Conservation (phyloP, 2,888 invertebrate species). For the Linyphia triangularis region DNA sequence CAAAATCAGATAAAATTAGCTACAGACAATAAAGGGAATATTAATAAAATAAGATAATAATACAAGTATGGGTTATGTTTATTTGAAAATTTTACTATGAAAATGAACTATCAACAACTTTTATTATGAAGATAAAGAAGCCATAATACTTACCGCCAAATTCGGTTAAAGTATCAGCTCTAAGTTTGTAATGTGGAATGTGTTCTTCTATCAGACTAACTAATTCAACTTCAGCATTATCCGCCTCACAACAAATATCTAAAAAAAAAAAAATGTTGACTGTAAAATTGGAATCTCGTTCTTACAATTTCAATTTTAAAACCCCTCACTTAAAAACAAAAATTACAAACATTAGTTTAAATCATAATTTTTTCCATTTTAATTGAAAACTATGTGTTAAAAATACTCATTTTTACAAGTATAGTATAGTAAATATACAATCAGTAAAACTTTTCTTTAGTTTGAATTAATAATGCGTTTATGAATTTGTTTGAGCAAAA, state of each 20-base stretch:
- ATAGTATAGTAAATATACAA: too few relatives aligned
- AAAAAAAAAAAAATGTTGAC: slow-evolving; percentile 80
- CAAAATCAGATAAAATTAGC: too few relatives aligned
- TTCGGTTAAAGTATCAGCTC: slow-evolving; percentile 95
- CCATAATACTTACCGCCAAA: slow-evolving; percentile 91
- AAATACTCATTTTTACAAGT: too few relatives aligned
- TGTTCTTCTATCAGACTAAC: slow-evolving; percentile 96
- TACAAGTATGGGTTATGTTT: too few relatives aligned
- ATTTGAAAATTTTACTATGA: too few relatives aligned
- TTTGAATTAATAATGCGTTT: too few relatives aligned
- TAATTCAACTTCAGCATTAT: slow-evolving; percentile 96
- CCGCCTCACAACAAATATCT: slow-evolving; percentile 95
- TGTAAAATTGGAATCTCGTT: background rate
- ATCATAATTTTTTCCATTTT: background rate
- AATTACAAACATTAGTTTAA: background rate
- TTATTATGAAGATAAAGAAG: too few relatives aligned
- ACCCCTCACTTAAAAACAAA: background rate
- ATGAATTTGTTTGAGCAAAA: too few relatives aligned
- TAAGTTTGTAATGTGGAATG: slow-evolving; percentile 94
- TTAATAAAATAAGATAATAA: too few relatives aligned
- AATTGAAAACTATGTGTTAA: background rate
- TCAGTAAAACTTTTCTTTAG: too few relatives aligned
- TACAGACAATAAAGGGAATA: too few relatives aligned
- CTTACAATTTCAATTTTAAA: background rate
- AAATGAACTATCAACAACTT: too few relatives aligned